A percentile compares a stretch with the other conserved stretches of the same genome.
phyloP scores from a whole-genome alignment of 2,113 vertebrate species.

The Ivindomyrus marchei region DNA sequence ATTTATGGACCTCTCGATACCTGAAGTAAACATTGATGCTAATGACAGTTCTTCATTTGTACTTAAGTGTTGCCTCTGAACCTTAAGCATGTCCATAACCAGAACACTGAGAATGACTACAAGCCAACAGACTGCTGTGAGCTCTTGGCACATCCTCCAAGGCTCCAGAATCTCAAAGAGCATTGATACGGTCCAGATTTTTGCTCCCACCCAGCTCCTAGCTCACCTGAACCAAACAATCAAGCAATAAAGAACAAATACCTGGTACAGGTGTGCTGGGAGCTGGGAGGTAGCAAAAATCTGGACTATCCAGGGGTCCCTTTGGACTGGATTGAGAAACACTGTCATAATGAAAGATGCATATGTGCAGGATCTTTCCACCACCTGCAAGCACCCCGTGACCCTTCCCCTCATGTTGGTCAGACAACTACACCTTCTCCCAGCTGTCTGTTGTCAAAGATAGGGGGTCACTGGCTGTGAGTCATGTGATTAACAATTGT shows the following conservation, averaged over 20 bases:
- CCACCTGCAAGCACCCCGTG: neutral
- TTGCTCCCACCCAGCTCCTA: neutral
- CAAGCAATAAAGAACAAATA: neutral
- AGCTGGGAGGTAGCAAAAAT: neutral
- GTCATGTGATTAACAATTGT: neutral
- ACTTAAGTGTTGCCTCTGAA: neutral
- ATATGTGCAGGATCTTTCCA: neutral
- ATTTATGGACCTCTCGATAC: neutral
- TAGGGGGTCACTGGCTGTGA: neutral
- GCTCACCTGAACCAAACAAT: neutral
- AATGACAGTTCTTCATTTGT: neutral
- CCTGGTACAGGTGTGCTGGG: neutral
- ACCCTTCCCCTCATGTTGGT: neutral
- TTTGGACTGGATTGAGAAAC: no score
- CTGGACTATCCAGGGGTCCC: neutral
- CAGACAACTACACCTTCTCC: neutral
- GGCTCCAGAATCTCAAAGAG: neutral
- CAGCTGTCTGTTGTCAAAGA: neutral
- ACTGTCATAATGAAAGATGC: neutral
- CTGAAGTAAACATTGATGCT: neutral
- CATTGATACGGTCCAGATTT: neutral
- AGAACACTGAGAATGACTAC: neutral
- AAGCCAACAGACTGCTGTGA: neutral
- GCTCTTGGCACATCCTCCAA: neutral
- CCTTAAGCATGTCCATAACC: neutral